Percentiles rank a stretch among this genome's conserved stretches.
Conservation (phyloP, 2,113 vertebrate species). For the Murina feae region DNA sequence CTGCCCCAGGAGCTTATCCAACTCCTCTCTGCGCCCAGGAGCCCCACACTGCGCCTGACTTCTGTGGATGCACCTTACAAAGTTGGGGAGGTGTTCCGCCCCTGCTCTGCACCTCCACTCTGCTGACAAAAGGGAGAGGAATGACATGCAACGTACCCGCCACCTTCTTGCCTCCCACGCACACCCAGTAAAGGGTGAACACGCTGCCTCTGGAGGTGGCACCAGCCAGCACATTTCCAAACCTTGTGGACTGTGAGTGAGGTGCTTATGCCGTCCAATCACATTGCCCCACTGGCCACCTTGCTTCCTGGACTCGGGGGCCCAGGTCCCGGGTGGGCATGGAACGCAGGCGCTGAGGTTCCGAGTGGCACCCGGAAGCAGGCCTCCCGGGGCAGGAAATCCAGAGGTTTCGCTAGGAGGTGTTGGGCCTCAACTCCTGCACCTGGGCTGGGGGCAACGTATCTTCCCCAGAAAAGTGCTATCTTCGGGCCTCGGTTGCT, state of each 20-base stretch:
- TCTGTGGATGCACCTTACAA: too few species aligned
- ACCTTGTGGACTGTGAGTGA: background rate
- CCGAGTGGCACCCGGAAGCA: background rate
- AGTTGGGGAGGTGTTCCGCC: too few species aligned
- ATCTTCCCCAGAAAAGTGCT: background rate
- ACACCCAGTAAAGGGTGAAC: background rate
- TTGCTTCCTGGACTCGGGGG: background rate
- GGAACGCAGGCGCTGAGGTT: background rate
- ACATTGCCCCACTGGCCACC: background rate
- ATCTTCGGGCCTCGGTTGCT: background rate
- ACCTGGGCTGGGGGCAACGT: background rate
- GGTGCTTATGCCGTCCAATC: background rate
- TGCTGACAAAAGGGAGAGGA: background rate
- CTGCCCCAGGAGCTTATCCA: background rate
- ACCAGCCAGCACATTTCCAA: background rate
- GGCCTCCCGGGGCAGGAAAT: background rate
- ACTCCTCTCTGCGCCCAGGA: background rate
- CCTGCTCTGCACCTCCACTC: too few species aligned
- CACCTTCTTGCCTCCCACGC: fast-evolving
- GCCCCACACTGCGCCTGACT: background rate
- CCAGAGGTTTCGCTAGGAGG: background rate
- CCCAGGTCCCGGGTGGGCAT: background rate
- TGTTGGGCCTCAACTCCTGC: background rate
- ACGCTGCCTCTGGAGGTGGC: background rate
- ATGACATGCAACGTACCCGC: fast-evolving